Conservation (phyloP, 2,113 vertebrate genomes). For the Pseudonaja textilis region DNA sequence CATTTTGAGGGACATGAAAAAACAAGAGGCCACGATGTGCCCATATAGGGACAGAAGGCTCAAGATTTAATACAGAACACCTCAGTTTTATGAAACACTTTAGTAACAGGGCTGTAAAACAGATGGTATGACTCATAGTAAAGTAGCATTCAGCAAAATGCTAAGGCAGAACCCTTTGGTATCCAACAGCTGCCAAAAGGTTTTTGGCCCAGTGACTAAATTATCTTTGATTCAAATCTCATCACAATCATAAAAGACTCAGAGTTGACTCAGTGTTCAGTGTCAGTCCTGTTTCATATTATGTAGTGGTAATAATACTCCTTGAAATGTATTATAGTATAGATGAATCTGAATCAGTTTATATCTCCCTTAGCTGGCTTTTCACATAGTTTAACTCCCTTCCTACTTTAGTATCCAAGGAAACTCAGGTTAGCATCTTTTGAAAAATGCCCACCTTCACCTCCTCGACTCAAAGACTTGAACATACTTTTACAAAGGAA, state of each 20-base stretch:
- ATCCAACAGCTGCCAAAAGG: neutral
- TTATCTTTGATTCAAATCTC: neutral
- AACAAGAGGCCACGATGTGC: neutral
- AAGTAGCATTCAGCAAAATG: neutral
- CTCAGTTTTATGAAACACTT: neutral
- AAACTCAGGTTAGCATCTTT: rapidly evolving
- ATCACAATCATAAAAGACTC: neutral
- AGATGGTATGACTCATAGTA: neutral
- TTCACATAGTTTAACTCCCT: neutral
- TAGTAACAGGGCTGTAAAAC: neutral
- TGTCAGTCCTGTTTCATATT: neutral
- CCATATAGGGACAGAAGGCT: neutral
- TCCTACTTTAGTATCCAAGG: neutral
- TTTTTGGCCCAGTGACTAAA: neutral
- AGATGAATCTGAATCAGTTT: neutral
- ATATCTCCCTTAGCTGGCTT: neutral
- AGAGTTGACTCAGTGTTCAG: neutral
- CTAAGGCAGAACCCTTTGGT: neutral
- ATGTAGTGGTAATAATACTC: neutral
- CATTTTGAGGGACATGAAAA: neutral
- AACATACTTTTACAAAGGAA: slow-evolving; percentile 18
- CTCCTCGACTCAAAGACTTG: neutral
- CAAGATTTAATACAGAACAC: neutral
- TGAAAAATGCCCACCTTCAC: neutral
- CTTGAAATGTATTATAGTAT: neutral